These are phyloP conservation scores for Thalpophila matura DNA, from an alignment of 2,888 invertebrate species.

Conservation along the genomic window DNA sequence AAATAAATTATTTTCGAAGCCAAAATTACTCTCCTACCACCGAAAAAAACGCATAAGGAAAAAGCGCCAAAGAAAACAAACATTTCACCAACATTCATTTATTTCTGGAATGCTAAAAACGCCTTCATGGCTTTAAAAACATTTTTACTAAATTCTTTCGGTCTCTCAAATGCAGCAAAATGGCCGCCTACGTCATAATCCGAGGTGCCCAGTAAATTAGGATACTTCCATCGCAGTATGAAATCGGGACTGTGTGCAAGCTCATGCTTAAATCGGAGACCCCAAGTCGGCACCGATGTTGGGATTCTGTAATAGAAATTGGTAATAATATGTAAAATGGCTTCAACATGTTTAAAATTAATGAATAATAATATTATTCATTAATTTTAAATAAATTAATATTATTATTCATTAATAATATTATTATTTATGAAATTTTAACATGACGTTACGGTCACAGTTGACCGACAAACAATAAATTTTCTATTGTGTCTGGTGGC, in stretches of 20 bases:
- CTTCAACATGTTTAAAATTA: too few relatives aligned
- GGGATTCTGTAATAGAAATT: conserved; percentile 88
- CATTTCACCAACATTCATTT: conserved; percentile 9
- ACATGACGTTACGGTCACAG: too few relatives aligned
- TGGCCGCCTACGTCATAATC: conserved; percentile 94
- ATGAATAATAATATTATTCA: too few relatives aligned
- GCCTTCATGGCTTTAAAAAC: conserved; percentile 85
- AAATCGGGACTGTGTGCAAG: conserved; percentile 91
- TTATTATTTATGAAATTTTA: too few relatives aligned
- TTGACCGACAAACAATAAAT: too few relatives aligned
- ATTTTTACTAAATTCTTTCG: conserved; percentile 93
- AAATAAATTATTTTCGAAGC: background rate
- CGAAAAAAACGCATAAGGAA: background rate
- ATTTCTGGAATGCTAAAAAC: conserved; percentile 65
- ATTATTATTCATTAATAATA: too few relatives aligned
- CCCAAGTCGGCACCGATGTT: conserved; percentile 93
- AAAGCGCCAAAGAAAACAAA: background rate
- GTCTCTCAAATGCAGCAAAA: conserved; percentile 96
- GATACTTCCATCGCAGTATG: conserved; percentile 91
- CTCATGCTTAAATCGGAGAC: conserved; percentile 93
- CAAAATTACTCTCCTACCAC: background rate
- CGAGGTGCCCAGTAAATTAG: conserved; percentile 92
- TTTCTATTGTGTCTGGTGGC: too few relatives aligned
- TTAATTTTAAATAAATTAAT: too few relatives aligned
- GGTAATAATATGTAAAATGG: too few relatives aligned